Percentiles rank a stretch among this genome's conserved stretches.
Conservation (phyloP, 2,113 vertebrate genomes). For the Embiotoca jacksoni region DNA sequence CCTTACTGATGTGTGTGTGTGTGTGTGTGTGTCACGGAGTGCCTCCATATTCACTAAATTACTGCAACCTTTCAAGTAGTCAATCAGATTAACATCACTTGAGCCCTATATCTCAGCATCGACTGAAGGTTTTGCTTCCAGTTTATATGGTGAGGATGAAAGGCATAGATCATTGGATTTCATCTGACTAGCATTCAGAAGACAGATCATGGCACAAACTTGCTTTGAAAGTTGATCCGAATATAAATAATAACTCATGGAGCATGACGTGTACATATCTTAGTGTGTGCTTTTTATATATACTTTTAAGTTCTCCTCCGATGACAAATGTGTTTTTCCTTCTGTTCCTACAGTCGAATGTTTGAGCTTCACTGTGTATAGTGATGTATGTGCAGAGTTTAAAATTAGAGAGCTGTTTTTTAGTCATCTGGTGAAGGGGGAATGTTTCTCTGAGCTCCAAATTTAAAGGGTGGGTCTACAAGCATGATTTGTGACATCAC, state of each 20-base stretch:
- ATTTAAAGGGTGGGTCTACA: too few relatives aligned
- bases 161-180: constrained; percentile 29
- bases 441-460: too few relatives aligned
- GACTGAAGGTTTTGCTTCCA: constrained; percentile 15
- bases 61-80: constrained; percentile 39
- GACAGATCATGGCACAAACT: constrained; percentile 6
- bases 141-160: constrained; percentile 40
- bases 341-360: too few relatives aligned
- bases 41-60: constrained; percentile 31
- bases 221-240: constrained; percentile 15
- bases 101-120: constrained; percentile 18
- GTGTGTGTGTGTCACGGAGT: background rate
- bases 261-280: background rate
- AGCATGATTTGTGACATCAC: too few relatives aligned
- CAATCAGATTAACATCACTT: constrained; percentile 43
- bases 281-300: background rate
- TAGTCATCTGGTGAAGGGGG: too few relatives aligned
- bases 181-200: constrained; percentile 26
- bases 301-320: background rate
- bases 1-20: background rate
- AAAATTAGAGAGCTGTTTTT: too few relatives aligned
- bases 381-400: too few relatives aligned
- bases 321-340: too few relatives aligned
- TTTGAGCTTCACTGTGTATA: too few relatives aligned
- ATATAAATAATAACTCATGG: constrained; percentile 5